Evolutionary conservation across 2,888 invertebrate genomes (phyloP).

Genomic region (Blastobasis lacticolella): DNA sequence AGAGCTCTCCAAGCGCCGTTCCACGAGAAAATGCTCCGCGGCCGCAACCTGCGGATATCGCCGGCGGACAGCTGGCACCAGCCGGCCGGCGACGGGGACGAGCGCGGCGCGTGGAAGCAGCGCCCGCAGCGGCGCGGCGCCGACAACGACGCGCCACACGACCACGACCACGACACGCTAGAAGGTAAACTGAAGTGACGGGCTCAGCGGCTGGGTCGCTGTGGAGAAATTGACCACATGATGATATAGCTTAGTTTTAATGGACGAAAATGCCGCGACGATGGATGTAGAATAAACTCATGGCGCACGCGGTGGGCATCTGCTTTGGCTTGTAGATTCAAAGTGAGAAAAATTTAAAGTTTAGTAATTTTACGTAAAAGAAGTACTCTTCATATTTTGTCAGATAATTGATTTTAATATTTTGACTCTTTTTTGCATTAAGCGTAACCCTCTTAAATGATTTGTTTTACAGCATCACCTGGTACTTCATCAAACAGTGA

Average conservation of each 20-base stretch:
- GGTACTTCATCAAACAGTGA: constrained; percentile 21
- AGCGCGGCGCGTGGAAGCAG: constrained; percentile 47
- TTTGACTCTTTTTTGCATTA: too few relatives aligned
- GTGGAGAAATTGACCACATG: background rate
- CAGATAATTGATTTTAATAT: too few relatives aligned
- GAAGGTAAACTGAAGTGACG: background rate
- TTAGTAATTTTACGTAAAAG: too few relatives aligned
- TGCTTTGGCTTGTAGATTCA: background rate
- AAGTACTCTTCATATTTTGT: too few relatives aligned
- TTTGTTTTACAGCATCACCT: constrained; percentile 2
- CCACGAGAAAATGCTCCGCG: constrained; percentile 47
- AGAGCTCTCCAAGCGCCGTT: constrained; percentile 56
- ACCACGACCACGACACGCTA: background rate
- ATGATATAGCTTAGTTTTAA: too few relatives aligned
- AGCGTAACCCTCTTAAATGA: too few relatives aligned
- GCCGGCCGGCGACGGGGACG: constrained; percentile 56
- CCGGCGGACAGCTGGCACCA: constrained; percentile 79
- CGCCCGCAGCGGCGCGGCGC: constrained; percentile 16
- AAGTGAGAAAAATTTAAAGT: background rate
- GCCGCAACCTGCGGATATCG: constrained; percentile 57
- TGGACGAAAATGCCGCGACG: too few relatives aligned
- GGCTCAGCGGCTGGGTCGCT: background rate
- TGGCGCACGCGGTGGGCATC: background rate
- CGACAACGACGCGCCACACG: background rate
- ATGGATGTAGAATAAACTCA: background rate